phyloP scores from a whole-genome alignment of 2,113 vertebrate genomes.

The Syngnathoides biaculeatus region DNA sequence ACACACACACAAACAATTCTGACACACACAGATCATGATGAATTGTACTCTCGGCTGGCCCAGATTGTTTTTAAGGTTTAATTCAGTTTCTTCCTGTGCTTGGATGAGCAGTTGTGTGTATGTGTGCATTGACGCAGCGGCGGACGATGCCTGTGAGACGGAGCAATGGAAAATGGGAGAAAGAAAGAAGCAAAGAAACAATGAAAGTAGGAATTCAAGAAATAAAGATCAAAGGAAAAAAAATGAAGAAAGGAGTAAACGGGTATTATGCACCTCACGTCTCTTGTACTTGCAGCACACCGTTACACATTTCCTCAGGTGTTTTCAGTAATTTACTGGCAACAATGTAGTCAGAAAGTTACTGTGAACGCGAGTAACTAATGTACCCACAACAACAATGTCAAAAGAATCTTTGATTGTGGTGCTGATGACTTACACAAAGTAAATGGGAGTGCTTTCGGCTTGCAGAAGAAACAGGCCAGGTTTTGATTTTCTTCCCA shows the following conservation, averaged over 20 bases:
- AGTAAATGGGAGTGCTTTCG: too few species aligned
- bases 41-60: constrained; percentile 90
- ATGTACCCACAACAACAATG: too few species aligned
- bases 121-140: constrained; percentile 46
- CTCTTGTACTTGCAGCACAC: constrained; percentile 87
- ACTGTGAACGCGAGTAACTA: too few species aligned
- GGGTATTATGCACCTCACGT: constrained; percentile 94
- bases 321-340: too few species aligned
- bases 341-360: too few species aligned
- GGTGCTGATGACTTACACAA: too few species aligned
- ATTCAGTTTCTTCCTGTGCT: constrained; percentile 99
- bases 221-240: constrained; percentile 4
- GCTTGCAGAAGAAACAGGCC: too few species aligned
- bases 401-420: too few species aligned
- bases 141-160: constrained; percentile 23
- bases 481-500: too few species aligned
- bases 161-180: constrained; percentile 18
- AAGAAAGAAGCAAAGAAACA: constrained; percentile 40
- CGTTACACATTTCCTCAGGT: too few species aligned
- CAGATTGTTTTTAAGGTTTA: constrained; percentile 99
- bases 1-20: constrained; percentile 53
- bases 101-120: constrained; percentile 87
- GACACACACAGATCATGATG: constrained; percentile 92
- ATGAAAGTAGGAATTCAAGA: not conserved
- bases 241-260: constrained; percentile 44